Percentiles rank a stretch among this genome's conserved stretches.
Evolutionary conservation across 1,140 invertebrate species (phyloP).

Genomic region (Dufourea novaeangliae): DNA sequence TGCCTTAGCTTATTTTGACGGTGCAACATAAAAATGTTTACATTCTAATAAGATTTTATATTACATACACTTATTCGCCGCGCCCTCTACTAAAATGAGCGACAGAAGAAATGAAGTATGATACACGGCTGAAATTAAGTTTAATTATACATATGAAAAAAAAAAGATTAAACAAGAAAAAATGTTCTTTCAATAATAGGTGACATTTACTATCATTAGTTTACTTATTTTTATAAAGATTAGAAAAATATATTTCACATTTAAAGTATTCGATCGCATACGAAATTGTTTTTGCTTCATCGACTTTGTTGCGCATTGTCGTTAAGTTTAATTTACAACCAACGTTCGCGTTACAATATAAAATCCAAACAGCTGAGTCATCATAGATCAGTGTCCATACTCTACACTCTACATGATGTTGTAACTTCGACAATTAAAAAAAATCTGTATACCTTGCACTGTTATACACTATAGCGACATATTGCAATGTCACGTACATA

Average conservation of each 20-base stretch:
- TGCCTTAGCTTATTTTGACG: constrained; percentile 76
- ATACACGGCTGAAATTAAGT: constrained; percentile 5
- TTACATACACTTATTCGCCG: constrained; percentile 19
- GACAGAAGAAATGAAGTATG: not conserved
- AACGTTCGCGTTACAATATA: not conserved
- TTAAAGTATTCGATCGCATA: not conserved
- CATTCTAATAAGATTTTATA: constrained; percentile 29
- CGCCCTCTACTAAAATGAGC: not conserved
- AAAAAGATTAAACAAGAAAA: not conserved
- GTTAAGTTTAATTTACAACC: constrained; percentile 1
- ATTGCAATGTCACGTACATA: constrained; percentile 6
- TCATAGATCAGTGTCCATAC: not conserved
- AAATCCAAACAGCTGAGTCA: constrained; percentile 1
- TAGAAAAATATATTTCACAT: constrained; percentile 38
- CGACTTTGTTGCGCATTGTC: not conserved
- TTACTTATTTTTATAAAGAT: constrained; percentile 48
- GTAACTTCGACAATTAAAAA: not conserved
- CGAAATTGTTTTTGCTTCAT: constrained; percentile 6
- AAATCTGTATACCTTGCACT: constrained; percentile 1
- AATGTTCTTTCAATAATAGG: constrained; percentile 13
- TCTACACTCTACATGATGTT: not conserved
- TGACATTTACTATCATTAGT: constrained; percentile 35
- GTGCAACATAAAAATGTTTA: constrained; percentile 65
- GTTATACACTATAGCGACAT: not conserved
- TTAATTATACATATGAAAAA: too few relatives aligned